These are phyloP conservation scores for Hanleya hanleyi DNA, from an alignment of 2,888 invertebrate genomes.

Conservation along the genomic window DNA sequence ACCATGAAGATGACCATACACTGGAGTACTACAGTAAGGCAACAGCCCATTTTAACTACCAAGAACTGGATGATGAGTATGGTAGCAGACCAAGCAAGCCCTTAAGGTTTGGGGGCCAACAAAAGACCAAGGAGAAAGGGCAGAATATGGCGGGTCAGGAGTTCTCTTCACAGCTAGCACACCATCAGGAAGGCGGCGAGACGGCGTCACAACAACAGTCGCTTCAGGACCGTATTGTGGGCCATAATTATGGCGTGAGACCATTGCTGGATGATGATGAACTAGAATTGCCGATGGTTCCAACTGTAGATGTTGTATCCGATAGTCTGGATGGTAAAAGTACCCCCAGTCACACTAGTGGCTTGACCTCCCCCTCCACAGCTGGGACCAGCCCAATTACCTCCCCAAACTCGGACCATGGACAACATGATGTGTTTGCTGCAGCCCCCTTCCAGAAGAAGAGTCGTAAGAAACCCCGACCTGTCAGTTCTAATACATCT, in stretches of 20 bases:
- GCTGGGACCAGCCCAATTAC: neutral
- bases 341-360: slow-evolving; percentile 3
- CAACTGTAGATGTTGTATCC: neutral
- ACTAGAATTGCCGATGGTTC: slow-evolving; percentile 72
- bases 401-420: neutral
- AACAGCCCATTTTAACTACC: slow-evolving; percentile 60
- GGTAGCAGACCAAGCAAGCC: slow-evolving; percentile 56
- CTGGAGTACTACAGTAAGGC: slow-evolving; percentile 67
- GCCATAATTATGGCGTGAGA: slow-evolving; percentile 84
- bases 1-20: slow-evolving; percentile 73
- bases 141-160: slow-evolving; percentile 26
- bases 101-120: slow-evolving; percentile 22
- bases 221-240: slow-evolving; percentile 76
- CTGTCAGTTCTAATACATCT: neutral
- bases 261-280: slow-evolving; percentile 86
- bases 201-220: slow-evolving; percentile 18
- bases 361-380: neutral
- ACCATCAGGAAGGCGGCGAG: neutral
- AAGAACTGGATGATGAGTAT: slow-evolving; percentile 70
- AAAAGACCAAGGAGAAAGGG: slow-evolving; percentile 34
- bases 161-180: neutral
- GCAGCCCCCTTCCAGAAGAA: slow-evolving; percentile 69
- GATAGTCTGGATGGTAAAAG: neutral
- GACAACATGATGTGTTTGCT: slow-evolving; percentile 60
- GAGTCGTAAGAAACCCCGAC: slow-evolving; percentile 41